A percentile compares a stretch with the other conserved stretches of the same genome.
phyloP scores from a whole-genome alignment of 2,888 invertebrate genomes.

The Pseudoips prasinana region DNA sequence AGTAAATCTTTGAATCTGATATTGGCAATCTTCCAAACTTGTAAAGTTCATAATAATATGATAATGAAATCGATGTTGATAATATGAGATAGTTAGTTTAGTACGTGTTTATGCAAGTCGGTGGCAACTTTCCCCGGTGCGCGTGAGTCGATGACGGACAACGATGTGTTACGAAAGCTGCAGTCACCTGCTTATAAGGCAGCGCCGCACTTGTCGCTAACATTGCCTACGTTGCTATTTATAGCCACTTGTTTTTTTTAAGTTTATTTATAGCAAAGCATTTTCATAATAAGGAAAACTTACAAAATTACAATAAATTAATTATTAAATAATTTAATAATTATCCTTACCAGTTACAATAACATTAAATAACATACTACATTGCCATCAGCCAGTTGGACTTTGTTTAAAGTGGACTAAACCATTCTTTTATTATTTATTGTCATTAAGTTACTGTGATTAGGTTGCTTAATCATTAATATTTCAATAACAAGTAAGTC shows the following conservation, averaged over 20 bases:
- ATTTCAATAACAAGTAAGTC: too few species aligned
- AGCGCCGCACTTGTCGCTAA: constrained; percentile 46
- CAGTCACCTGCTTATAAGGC: constrained; percentile 60
- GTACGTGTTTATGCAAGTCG: constrained; percentile 57
- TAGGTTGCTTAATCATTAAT: too few species aligned
- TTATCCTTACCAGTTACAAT: too few species aligned
- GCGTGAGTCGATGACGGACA: constrained; percentile 55
- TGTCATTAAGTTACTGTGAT: too few species aligned
- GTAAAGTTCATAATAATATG: constrained; percentile 26
- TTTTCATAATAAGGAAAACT: constrained; percentile 24
- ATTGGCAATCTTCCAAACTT: constrained; percentile 42
- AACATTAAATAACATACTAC: too few species aligned
- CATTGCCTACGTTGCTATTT: constrained; percentile 39
- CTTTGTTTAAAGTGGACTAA: too few species aligned
- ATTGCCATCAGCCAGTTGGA: too few species aligned
- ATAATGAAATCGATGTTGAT: constrained; percentile 29
- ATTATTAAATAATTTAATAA: too few species aligned
- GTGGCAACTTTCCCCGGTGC: constrained; percentile 70
- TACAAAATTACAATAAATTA: too few species aligned
- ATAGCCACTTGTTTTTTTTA: constrained; percentile 23
- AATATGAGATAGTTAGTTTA: constrained; percentile 33
- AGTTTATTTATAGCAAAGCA: constrained; percentile 14
- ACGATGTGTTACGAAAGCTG: constrained; percentile 75
- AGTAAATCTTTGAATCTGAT: neutral
- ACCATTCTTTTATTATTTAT: too few species aligned